phyloP scores from a whole-genome alignment of 2,888 invertebrate species.

The Argyresthia goedartella region DNA sequence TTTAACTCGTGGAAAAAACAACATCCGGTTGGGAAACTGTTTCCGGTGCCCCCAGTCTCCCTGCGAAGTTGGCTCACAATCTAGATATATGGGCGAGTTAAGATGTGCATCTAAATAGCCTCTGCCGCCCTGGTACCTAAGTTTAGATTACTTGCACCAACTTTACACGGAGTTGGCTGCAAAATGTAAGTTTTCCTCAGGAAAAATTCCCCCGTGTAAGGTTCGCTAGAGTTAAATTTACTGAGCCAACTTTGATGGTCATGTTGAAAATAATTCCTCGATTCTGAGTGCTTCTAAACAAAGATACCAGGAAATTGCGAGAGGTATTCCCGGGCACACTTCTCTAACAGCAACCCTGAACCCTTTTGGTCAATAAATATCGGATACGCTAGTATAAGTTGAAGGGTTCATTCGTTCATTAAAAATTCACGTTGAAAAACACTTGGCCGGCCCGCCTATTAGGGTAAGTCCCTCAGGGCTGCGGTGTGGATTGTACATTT shows the following conservation, averaged over 20 bases:
- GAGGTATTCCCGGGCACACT: not conserved
- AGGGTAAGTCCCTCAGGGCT: conserved; percentile 28
- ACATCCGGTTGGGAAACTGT: not conserved
- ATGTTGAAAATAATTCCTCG: not conserved
- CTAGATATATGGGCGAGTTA: conserved; percentile 68
- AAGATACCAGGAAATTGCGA: not conserved
- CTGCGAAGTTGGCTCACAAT: conserved; percentile 49
- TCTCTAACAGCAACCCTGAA: not conserved
- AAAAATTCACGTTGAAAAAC: conserved; percentile 56
- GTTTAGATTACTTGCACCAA: conserved; percentile 70
- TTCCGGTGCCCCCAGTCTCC: not conserved
- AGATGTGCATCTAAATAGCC: conserved; percentile 71
- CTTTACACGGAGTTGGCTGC: conserved; percentile 42
- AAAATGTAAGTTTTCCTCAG: conserved; percentile 37
- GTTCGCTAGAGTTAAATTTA: conserved; percentile 57
- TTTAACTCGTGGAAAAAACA: not conserved
- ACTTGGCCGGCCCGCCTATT: conserved; percentile 48
- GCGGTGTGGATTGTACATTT: conserved; percentile 29
- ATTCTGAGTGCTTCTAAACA: no score
- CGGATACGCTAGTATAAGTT: conserved; percentile 24
- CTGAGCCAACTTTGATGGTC: conserved; percentile 39
- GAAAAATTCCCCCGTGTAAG: conserved; percentile 44
- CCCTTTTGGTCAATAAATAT: conserved; percentile 5
- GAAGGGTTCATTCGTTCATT: conserved; percentile 51
- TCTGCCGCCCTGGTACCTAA: conserved; percentile 63